Base-by-base conservation (phyloP, 2,888 invertebrate species). In the Spisula solida region DNA sequence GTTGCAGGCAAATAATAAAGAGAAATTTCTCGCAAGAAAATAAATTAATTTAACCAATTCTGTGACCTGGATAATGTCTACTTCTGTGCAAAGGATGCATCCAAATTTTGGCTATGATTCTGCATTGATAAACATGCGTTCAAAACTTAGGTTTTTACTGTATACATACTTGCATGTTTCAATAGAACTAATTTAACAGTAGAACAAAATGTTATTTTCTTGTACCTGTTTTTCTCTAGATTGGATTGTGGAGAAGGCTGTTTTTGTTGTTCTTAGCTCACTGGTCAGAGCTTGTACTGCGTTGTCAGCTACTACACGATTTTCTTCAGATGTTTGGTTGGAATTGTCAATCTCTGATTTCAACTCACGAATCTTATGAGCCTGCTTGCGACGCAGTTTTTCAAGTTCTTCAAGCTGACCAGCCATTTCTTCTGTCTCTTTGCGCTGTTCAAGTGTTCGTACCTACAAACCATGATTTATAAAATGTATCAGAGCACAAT, bases 211-310 rank as follows among this genome's bases (percentile, higher is more conserved):
- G 41, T 41, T 2, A 41, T 41, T 41, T 41, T n/a, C n/a, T 82
- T 20, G 14, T 88, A 96, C 96, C 95, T 96, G 95, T 93, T 96
- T 96, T 86, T 97, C 96, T 90, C 96, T 94, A 91, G 94, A 95
- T 91, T 95, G 95, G 47, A 95, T 92, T 41, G 96, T 95, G 5
- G 95, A 94, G 48, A 96, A 93, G 14, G 95, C 95, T 70, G 92
- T 93, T 93, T 96, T 97, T 18, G 96, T 96, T 60, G 96, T 96
- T 81, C 96, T 91, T 48, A 97, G 95, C 92, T 97, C 97, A 91
- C 96, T 95, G 86, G 95, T 95, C 60, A 97, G 94, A 0, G 96
- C 95, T 60, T 97, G 96, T 20, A 97, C 95, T 20, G 96, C 96
- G 89, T 96, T 95, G 87, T 96, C 95, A 10, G 96, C 95, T 16